These are phyloP conservation scores for Trichopoda pennipes DNA, from an alignment of 2,888 invertebrate species.

Conservation along the genomic window DNA sequence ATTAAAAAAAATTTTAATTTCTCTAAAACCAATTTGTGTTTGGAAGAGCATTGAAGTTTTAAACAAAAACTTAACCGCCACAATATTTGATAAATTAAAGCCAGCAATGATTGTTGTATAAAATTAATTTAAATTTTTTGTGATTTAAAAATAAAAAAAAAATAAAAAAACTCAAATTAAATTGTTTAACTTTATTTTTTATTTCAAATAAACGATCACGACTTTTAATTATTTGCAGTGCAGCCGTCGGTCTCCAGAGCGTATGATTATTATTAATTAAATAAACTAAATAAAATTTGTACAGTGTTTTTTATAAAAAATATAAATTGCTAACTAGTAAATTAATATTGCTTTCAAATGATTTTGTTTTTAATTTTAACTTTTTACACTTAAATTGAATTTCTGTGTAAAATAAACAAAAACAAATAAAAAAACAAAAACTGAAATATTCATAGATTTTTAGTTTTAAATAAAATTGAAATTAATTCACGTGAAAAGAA, in stretches of 20 bases:
- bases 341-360: slow-evolving; percentile 38
- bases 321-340: slow-evolving; percentile 31
- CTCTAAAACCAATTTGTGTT: too few species aligned
- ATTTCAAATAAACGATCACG: background rate
- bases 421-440: background rate
- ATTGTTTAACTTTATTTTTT: background rate
- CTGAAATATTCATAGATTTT: slow-evolving; percentile 38
- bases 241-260: slow-evolving; percentile 17
- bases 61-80: too few species aligned
- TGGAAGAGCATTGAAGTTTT: too few species aligned
- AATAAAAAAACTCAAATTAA: background rate
- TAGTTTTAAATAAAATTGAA: slow-evolving; percentile 56
- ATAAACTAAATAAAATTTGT: slow-evolving; percentile 27
- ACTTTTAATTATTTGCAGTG: slow-evolving; percentile 10
- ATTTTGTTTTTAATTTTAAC: slow-evolving; percentile 17
- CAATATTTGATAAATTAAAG: too few species aligned
- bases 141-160: too few species aligned
- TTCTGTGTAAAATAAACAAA: slow-evolving; percentile 3
- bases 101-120: too few species aligned
- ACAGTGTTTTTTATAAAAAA: background rate
- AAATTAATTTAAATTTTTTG: too few species aligned
- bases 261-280: slow-evolving; percentile 55
- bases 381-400: slow-evolving; percentile 44
- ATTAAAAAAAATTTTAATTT: too few species aligned
- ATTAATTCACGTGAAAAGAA: slow-evolving; percentile 63